Evolutionary conservation across 2,888 invertebrate species (phyloP).

Genomic region (Heliconius cydno): DNA sequence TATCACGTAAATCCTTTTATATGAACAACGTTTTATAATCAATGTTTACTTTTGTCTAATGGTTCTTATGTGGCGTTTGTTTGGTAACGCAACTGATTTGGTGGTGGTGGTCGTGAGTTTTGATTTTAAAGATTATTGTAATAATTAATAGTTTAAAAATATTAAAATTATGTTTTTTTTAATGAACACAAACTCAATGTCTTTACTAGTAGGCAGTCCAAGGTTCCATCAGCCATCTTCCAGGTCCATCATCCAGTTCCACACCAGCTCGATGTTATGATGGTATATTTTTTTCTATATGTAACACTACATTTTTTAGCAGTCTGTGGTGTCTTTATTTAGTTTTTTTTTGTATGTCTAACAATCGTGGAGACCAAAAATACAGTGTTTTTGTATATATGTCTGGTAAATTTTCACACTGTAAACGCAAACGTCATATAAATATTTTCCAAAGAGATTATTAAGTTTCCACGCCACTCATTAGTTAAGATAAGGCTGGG

Average conservation of each 20-base stretch:
- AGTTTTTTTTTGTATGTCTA: background rate
- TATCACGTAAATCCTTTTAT: conserved; percentile 13
- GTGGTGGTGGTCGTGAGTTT: background rate
- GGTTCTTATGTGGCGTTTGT: background rate
- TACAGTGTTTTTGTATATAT: background rate
- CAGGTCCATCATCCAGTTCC: too few relatives aligned
- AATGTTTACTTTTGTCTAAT: background rate
- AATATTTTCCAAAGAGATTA: conserved; percentile 20
- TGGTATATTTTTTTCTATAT: background rate
- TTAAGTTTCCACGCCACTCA: background rate
- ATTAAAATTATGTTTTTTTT: too few relatives aligned
- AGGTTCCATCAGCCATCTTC: too few relatives aligned
- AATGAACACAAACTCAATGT: too few relatives aligned
- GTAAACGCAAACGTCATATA: background rate
- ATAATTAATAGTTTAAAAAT: too few relatives aligned
- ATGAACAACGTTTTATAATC: conserved; percentile 15
- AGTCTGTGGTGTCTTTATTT: background rate
- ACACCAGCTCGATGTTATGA: too few relatives aligned
- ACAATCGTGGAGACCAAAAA: background rate
- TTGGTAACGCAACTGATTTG: background rate
- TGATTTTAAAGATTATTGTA: background rate
- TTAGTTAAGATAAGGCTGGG: conserved; percentile 35
- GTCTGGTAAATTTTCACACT: background rate
- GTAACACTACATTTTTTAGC: background rate
- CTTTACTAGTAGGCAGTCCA: too few relatives aligned